phyloP scores from a whole-genome alignment of 2,888 invertebrate genomes.

The Chamaedrilus cognettii region DNA sequence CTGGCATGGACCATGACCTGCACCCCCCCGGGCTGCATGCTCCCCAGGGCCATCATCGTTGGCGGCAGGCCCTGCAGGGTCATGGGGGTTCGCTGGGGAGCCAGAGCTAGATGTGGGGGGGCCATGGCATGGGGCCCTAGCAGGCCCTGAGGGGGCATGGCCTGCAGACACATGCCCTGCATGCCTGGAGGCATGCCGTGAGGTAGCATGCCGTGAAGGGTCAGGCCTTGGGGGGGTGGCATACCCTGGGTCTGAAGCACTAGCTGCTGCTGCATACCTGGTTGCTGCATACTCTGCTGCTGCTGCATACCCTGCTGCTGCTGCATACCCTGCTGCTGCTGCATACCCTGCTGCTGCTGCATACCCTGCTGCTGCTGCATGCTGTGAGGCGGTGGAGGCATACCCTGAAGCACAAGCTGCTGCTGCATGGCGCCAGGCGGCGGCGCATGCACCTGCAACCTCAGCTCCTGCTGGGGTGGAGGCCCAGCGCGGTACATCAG shows the following conservation, averaged over 20 bases:
- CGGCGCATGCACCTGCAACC: background rate
- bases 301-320: constrained; percentile 7
- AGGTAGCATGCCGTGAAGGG: background rate
- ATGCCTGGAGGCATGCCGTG: background rate
- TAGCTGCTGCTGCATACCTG: background rate
- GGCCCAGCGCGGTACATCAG: too few species aligned
- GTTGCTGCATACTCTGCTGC: background rate
- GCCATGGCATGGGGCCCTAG: background rate
- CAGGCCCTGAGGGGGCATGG: background rate
- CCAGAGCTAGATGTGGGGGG: too few species aligned
- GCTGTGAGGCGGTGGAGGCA: constrained; percentile 20
- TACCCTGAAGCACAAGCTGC: constrained; percentile 8
- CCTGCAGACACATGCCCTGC: background rate
- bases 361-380: constrained; percentile 8
- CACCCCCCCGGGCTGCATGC: too few species aligned
- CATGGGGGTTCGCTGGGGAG: too few species aligned
- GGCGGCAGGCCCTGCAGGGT: too few species aligned
- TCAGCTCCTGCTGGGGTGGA: background rate
- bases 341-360: background rate
- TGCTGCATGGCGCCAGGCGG: background rate
- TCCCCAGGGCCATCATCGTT: too few species aligned
- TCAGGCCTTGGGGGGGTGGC: background rate
- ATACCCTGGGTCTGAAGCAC: background rate
- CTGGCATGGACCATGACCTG: background rate
- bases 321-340: background rate